These are phyloP conservation scores for Agrochola litura DNA, from an alignment of 2,888 invertebrate genomes.

Conservation along the genomic window DNA sequence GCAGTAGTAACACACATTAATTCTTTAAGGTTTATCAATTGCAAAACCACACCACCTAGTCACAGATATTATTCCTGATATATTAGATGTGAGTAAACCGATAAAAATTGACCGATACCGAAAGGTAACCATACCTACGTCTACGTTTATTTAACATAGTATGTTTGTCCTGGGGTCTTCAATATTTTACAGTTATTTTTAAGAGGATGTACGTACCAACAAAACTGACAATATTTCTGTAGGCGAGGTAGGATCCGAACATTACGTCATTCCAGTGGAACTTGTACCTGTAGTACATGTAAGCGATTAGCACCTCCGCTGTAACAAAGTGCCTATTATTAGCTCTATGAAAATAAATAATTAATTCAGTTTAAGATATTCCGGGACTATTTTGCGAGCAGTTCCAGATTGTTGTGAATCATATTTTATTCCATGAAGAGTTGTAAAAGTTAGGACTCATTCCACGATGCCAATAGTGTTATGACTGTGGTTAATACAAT, in stretches of 20 bases:
- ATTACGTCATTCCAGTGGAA: slow-evolving; percentile 87
- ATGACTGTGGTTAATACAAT: neutral
- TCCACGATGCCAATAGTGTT: no score
- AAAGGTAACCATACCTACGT: neutral
- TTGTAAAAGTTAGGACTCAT: neutral
- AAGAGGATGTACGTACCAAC: slow-evolving; percentile 75
- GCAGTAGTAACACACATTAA: neutral
- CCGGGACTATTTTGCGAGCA: neutral
- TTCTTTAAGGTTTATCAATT: neutral
- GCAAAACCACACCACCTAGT: neutral
- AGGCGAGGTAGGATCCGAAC: slow-evolving; percentile 86
- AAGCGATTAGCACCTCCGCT: slow-evolving; percentile 86
- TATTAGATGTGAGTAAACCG: slow-evolving; percentile 12
- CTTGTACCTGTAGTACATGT: slow-evolving; percentile 87
- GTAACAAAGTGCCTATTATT: slow-evolving; percentile 60
- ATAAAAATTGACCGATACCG: slow-evolving; percentile 38
- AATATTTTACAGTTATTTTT: neutral
- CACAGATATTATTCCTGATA: slow-evolving; percentile 1
- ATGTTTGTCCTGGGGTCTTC: no score
- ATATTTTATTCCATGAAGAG: neutral
- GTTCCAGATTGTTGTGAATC: no score
- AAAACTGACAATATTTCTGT: slow-evolving; percentile 85
- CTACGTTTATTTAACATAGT: neutral
- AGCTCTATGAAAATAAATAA: no score
- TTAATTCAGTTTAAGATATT: neutral